These are phyloP conservation scores for Cryptoprocta ferox DNA, from an alignment of 2,797 vertebrate genomes.

Conservation along the genomic window DNA sequence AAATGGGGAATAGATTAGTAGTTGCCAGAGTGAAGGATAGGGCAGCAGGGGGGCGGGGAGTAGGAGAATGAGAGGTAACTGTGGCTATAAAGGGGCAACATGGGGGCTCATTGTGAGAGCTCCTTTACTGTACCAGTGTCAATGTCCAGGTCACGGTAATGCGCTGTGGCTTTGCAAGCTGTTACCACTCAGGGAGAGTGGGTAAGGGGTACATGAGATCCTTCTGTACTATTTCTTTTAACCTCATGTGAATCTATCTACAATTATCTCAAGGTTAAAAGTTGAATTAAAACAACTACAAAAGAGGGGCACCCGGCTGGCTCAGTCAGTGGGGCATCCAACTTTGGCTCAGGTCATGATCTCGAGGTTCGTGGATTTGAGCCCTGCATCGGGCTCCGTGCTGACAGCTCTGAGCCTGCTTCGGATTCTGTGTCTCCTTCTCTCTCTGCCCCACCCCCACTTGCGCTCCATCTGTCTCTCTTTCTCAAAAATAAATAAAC, in stretches of 20 bases:
- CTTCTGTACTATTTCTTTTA: neutral
- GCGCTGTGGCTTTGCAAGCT: neutral
- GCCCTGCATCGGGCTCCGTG: too few species aligned
- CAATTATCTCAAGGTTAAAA: neutral
- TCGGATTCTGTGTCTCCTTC: too few species aligned
- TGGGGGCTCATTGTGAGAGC: neutral
- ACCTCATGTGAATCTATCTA: neutral
- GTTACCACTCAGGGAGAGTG: neutral
- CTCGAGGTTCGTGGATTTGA: too few species aligned
- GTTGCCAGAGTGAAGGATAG: neutral
- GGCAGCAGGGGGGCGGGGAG: neutral
- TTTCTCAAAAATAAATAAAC: too few species aligned
- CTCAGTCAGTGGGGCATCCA: neutral
- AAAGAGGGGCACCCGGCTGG: neutral
- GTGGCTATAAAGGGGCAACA: neutral
- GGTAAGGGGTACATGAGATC: neutral
- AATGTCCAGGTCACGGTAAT: neutral
- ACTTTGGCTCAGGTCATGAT: too few species aligned
- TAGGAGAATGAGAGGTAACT: neutral
- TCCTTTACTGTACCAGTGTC: neutral
- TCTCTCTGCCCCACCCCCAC: too few species aligned
- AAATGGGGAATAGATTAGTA: neutral
- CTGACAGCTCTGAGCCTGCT: too few species aligned
- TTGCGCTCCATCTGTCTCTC: too few species aligned
- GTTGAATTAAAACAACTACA: slow-evolving; percentile 7